phyloP scores from a whole-genome alignment of 1,140 invertebrate species.

The Choristoneura fumiferana region DNA sequence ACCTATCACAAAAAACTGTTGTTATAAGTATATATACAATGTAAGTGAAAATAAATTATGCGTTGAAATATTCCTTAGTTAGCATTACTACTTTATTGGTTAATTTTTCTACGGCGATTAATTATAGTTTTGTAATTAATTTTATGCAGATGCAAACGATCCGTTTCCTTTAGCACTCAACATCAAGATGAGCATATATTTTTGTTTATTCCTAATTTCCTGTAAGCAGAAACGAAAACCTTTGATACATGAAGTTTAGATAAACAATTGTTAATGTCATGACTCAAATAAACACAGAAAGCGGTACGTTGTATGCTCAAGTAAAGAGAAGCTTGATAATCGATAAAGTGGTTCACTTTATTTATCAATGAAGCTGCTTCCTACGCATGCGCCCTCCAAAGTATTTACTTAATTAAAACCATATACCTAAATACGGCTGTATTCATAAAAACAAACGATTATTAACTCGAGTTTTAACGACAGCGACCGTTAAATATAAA shows the following conservation, averaged over 20 bases:
- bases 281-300: conserved; percentile 2
- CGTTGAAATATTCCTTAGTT: too few relatives aligned
- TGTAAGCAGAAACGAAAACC: neutral
- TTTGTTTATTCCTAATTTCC: conserved; percentile 10
- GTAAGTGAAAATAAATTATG: too few relatives aligned
- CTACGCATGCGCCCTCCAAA: conserved; percentile 29
- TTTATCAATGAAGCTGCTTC: conserved; percentile 35
- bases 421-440: conserved; percentile 21
- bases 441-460: conserved; percentile 7
- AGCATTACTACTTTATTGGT: too few relatives aligned
- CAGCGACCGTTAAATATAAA: neutral
- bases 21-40: too few relatives aligned
- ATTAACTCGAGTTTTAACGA: neutral
- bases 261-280: neutral
- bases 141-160: conserved; percentile 3
- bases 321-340: conserved; percentile 40
- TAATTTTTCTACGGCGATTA: too few relatives aligned
- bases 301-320: conserved; percentile 19
- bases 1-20: too few relatives aligned
- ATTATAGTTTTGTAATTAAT: conserved; percentile 7
- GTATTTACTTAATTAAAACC: conserved; percentile 48
- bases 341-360: conserved; percentile 46
- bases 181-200: neutral
- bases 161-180: neutral
- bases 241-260: neutral